A percentile compares a stretch with the other conserved stretches of the same genome.
Conservation (phyloP, 2,888 invertebrate species). For the Leptopilina syphax region DNA sequence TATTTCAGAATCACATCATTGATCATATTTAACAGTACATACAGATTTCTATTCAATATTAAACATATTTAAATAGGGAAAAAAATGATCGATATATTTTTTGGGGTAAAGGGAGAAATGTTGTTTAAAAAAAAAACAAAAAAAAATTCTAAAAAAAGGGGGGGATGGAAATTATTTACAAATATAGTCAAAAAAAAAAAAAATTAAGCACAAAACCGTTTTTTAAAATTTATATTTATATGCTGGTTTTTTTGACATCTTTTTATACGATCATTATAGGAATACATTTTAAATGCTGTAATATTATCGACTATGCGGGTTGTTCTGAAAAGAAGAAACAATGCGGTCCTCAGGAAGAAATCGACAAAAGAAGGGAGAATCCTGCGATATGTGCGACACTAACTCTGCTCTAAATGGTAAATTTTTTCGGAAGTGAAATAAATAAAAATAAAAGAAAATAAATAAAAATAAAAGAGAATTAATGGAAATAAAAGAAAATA, state of each 20-base stretch:
- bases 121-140: too few species aligned
- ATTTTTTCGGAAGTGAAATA: background rate
- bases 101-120: background rate
- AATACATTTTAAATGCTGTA: slow-evolving; percentile 10
- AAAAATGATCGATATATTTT: slow-evolving; percentile 15
- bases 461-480: too few species aligned
- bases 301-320: slow-evolving; percentile 26
- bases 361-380: slow-evolving; percentile 25
- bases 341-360: slow-evolving; percentile 28
- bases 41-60: background rate
- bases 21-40: background rate
- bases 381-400: background rate
- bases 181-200: too few species aligned
- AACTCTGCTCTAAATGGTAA: slow-evolving; percentile 20
- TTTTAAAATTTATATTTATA: background rate
- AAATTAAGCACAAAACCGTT: background rate
- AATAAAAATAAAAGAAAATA: too few species aligned
- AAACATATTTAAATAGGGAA: background rate
- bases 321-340: slow-evolving; percentile 28
- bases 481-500: too few species aligned
- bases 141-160: too few species aligned
- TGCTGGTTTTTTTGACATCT: background rate
- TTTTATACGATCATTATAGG: background rate
- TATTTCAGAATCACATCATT: slow-evolving; percentile 43
- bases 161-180: too few species aligned